phyloP scores from a whole-genome alignment of 2,113 vertebrate genomes.

The Cairina moschata region DNA sequence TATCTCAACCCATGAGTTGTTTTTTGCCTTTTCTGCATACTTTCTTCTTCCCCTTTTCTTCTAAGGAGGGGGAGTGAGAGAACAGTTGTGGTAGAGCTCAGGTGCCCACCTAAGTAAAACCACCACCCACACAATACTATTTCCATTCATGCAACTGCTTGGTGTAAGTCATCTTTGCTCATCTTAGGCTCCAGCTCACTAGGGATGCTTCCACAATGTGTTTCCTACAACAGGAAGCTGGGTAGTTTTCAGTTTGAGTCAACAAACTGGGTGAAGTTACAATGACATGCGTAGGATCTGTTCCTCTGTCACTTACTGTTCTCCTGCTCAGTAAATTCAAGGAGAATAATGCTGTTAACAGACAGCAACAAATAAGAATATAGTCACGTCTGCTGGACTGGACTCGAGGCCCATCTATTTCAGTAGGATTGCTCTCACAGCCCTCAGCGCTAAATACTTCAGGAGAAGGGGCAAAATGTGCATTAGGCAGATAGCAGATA shows the following conservation, averaged over 20 bases:
- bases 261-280: not conserved
- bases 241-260: not conserved
- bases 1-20: too few species aligned
- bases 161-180: not conserved
- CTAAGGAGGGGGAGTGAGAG: too few species aligned
- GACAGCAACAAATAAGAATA: not conserved
- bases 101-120: too few species aligned
- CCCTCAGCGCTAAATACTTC: not conserved
- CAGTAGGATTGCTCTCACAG: not conserved
- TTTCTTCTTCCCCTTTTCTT: too few species aligned
- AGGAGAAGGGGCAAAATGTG: constrained; percentile 32
- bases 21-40: too few species aligned
- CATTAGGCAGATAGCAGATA: constrained; percentile 54
- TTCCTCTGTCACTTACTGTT: not conserved
- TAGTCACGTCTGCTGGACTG: not conserved
- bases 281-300: not conserved
- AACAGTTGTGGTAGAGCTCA: too few species aligned
- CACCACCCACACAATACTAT: not conserved
- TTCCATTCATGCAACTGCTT: not conserved
- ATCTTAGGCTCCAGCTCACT: not conserved
- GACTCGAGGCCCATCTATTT: not conserved
- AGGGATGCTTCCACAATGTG: accelerated
- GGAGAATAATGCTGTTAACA: not conserved
- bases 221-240: not conserved
- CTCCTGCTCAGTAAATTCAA: not conserved